Conservation (phyloP, 2,888 invertebrate genomes). For the Drosophila kuntzei region DNA sequence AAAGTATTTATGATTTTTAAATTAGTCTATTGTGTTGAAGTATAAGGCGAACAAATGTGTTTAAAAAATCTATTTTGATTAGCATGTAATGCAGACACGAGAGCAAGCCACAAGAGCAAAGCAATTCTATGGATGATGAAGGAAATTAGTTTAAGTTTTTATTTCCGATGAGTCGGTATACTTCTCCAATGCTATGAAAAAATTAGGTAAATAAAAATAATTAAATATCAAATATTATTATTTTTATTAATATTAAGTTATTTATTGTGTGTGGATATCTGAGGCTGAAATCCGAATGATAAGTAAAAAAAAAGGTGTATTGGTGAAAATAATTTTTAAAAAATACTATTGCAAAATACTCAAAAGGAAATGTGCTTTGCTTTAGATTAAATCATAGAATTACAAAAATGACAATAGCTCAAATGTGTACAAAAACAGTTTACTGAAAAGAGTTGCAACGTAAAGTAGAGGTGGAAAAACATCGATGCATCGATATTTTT, state of each 20-base stretch:
- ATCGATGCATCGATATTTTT: too few species aligned
- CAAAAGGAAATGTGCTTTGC: too few species aligned
- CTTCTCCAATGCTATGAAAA: not conserved
- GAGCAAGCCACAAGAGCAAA: constrained; percentile 3
- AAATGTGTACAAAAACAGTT: too few species aligned
- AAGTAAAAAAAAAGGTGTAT: too few species aligned
- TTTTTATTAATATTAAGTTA: not conserved
- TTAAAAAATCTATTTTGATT: constrained; percentile 8
- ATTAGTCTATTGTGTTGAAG: constrained; percentile 36
- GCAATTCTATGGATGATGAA: not conserved
- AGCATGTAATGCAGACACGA: constrained; percentile 2
- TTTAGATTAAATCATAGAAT: too few species aligned
- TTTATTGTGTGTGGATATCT: not conserved
- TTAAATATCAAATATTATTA: not conserved
- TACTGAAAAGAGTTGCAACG: too few species aligned
- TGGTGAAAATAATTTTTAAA: too few species aligned
- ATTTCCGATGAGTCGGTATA: constrained; percentile 27
- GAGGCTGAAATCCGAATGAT: not conserved
- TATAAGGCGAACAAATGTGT: not conserved
- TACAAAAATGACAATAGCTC: too few species aligned
- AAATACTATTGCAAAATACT: too few species aligned
- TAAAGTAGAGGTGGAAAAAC: too few species aligned
- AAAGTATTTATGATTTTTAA: constrained; percentile 17
- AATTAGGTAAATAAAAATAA: not conserved
- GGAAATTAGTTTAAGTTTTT: constrained; percentile 33